Conservation (phyloP, 2,888 invertebrate species). For the Rugalucina vietnamica region DNA sequence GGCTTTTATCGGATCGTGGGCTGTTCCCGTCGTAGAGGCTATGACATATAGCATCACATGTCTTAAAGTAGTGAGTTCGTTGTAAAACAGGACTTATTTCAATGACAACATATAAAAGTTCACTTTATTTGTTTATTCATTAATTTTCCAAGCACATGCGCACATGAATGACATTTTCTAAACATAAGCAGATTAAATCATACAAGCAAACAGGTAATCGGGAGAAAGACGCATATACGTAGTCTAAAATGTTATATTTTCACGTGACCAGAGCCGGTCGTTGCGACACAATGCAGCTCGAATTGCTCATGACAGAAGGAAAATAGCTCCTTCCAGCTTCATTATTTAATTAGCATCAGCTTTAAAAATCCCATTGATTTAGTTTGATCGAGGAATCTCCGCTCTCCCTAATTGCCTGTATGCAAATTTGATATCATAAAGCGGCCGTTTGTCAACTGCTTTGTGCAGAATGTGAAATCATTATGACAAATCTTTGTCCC, state of each 20-base stretch:
- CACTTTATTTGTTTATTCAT: too few relatives aligned
- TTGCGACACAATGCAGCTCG: background rate
- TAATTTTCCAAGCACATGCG: too few relatives aligned
- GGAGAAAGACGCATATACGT: too few relatives aligned
- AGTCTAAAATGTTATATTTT: background rate
- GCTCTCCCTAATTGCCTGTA: conserved; percentile 60
- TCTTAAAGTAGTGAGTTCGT: too few relatives aligned
- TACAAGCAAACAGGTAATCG: too few relatives aligned
- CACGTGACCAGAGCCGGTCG: too few relatives aligned
- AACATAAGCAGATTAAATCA: too few relatives aligned
- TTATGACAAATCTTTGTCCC: conserved; percentile 55
- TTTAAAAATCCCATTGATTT: conserved; percentile 56
- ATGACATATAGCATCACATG: too few relatives aligned
- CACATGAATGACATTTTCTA: too few relatives aligned
- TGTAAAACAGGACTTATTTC: too few relatives aligned
- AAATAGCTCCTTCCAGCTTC: conserved; percentile 60
- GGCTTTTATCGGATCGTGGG: conserved; percentile 1
- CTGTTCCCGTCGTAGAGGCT: background rate
- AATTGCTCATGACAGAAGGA: conserved; percentile 22
- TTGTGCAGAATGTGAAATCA: conserved; percentile 60
- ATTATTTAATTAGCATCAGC: conserved; percentile 62
- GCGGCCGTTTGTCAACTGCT: conserved; percentile 62
- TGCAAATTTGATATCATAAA: conserved; percentile 65
- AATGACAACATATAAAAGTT: too few relatives aligned
- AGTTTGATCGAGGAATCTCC: conserved; percentile 41